Evolutionary conservation across 92 coral and sea anemone genomes (phyloP).

Genomic region (Paragorgia papillata): DNA sequence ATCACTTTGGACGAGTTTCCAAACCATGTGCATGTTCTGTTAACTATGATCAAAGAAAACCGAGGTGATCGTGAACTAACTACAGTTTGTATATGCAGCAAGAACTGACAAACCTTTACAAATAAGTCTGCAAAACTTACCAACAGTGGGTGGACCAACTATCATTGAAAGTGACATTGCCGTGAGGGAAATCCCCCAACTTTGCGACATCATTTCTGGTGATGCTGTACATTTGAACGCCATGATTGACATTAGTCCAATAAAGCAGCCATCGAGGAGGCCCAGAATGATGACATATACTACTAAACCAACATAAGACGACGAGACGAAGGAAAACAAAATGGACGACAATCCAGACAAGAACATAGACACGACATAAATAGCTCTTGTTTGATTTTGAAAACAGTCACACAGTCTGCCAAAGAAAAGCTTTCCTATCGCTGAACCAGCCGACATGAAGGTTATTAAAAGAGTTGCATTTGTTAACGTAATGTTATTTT

Average conservation of each 20-base stretch:
- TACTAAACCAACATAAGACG: constrained; percentile 80
- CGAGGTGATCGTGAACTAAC: no score
- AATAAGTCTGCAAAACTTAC: no score
- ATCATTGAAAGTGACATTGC: constrained; percentile 85
- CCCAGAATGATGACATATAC: constrained; percentile 77
- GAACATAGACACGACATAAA: constrained; percentile 73
- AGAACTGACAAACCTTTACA: no score
- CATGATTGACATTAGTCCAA: constrained; percentile 96
- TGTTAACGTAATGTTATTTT: constrained; percentile 70
- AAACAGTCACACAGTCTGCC: constrained; percentile 76
- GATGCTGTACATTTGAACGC: constrained; percentile 83
- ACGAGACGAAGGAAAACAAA: constrained; percentile 63
- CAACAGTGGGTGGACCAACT: constrained; percentile 92
- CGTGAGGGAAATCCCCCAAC: constrained; percentile 97
- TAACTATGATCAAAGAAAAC: no score
- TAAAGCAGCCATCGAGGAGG: constrained; percentile 87
- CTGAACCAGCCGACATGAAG: constrained; percentile 81
- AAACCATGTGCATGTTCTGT: no score
- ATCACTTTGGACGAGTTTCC: no score
- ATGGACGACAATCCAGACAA: constrained; percentile 77
- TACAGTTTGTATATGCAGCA: no score
- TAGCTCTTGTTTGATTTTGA: constrained; percentile 17
- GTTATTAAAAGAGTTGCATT: constrained; percentile 89
- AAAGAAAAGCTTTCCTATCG: constrained; percentile 82
- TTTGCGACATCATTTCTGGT: constrained; percentile 75